phyloP scores from a whole-genome alignment of 1,140 invertebrate species.

The Triops longicaudatus region DNA sequence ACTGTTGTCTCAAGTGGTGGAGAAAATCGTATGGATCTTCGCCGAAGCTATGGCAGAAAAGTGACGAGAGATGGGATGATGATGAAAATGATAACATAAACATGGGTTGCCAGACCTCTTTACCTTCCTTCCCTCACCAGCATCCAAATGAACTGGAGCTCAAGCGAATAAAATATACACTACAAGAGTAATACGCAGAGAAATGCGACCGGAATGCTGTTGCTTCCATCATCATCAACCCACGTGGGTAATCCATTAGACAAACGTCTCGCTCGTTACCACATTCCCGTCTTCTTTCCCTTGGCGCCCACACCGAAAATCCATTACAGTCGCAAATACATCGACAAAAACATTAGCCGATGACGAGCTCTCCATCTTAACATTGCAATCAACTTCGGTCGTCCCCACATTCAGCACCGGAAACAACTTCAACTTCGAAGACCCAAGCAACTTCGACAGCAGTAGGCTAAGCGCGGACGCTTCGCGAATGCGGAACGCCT shows the following conservation, averaged over 20 bases:
- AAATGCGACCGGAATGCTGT: background rate
- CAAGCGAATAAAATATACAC: background rate
- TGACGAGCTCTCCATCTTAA: background rate
- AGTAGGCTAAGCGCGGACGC: too few relatives aligned
- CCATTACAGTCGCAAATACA: slow-evolving; percentile 12
- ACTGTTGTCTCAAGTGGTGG: background rate
- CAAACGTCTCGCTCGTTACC: slow-evolving; percentile 10
- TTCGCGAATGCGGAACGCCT: too few relatives aligned
- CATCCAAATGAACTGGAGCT: background rate
- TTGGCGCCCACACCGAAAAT: slow-evolving; percentile 14
- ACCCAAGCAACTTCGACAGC: too few relatives aligned
- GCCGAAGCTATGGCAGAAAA: background rate
- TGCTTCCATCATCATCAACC: slow-evolving; percentile 14
- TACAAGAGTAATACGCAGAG: background rate
- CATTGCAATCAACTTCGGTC: background rate
- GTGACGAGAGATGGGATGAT: background rate
- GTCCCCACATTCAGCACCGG: background rate
- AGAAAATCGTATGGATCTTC: background rate
- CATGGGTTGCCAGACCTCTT: background rate
- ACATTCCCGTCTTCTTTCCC: slow-evolving; percentile 13
- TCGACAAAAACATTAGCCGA: slow-evolving; percentile 1
- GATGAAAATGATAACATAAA: slow-evolving; percentile 5
- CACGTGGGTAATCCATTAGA: slow-evolving; percentile 14
- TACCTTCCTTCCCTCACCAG: background rate
- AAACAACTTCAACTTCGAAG: too few relatives aligned